These are phyloP conservation scores for Otocyon megalotis DNA, from an alignment of 2,113 vertebrate genomes.

Conservation along the genomic window DNA sequence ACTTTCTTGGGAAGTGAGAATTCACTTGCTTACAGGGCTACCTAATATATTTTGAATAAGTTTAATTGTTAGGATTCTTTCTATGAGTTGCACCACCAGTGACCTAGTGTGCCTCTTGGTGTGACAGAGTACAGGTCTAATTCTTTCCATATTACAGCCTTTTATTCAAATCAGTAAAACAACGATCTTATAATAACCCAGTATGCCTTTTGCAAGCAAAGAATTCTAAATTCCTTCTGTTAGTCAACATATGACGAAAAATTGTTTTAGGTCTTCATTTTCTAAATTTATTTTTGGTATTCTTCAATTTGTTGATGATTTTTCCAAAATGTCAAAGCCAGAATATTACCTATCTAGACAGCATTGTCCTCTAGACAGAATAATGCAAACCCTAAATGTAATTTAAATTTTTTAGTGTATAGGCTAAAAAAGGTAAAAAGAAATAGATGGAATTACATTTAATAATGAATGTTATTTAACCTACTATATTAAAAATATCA, in stretches of 20 bases:
- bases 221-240: not conserved
- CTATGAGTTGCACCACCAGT: not conserved
- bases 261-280: not conserved
- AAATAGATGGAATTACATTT: not conserved
- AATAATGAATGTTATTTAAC: conserved; percentile 1
- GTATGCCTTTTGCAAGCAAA: not conserved
- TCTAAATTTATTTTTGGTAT: not conserved
- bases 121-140: not conserved
- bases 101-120: not conserved
- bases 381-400: not conserved
- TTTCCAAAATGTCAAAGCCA: not conserved
- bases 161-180: not conserved
- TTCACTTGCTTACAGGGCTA: not conserved
- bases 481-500: not conserved
- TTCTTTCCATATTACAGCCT: not conserved
- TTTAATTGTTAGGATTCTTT: not conserved
- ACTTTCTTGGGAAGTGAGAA: not conserved
- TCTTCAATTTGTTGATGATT: not conserved
- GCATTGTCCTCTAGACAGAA: not conserved
- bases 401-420: not conserved
- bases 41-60: not conserved
- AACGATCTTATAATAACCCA: not conserved
- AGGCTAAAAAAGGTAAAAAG: not conserved
- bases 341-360: not conserved
- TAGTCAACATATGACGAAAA: not conserved